These are phyloP conservation scores for Phataginus tetradactyla DNA, from an alignment of 2,797 vertebrate species.

Conservation along the genomic window DNA sequence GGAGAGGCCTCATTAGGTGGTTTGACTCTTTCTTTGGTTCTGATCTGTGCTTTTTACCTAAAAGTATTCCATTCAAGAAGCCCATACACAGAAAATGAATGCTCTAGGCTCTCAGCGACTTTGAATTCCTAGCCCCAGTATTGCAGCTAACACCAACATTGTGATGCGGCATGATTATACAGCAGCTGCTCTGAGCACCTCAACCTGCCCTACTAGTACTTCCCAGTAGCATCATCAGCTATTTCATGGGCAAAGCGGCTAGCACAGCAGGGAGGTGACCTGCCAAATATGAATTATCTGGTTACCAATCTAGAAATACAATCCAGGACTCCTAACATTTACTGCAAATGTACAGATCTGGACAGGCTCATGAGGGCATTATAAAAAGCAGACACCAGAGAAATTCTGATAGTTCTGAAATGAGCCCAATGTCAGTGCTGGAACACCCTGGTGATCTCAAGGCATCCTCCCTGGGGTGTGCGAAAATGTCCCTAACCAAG, in stretches of 20 bases:
- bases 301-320: constrained; percentile 55
- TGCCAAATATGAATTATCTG: constrained; percentile 44
- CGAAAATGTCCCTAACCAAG: neutral
- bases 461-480: neutral
- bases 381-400: neutral
- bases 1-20: neutral
- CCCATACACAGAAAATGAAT: constrained; percentile 1
- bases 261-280: neutral
- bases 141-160: neutral
- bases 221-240: constrained; percentile 4
- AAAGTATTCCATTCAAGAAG: neutral
- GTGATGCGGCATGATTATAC: neutral
- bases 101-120: neutral
- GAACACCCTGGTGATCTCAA: neutral
- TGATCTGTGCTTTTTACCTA: neutral
- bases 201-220: constrained; percentile 25
- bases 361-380: neutral
- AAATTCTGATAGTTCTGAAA: neutral
- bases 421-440: neutral
- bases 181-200: constrained; percentile 34
- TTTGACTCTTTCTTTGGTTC: neutral
- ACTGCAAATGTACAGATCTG: constrained; percentile 43
- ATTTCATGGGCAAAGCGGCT: constrained; percentile 36
- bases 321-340: constrained; percentile 21
- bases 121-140: constrained; percentile 38